Base-by-base conservation (phyloP, 37 sponge, comb jelly and placozoan species). In the Geodia barretti region DNA sequence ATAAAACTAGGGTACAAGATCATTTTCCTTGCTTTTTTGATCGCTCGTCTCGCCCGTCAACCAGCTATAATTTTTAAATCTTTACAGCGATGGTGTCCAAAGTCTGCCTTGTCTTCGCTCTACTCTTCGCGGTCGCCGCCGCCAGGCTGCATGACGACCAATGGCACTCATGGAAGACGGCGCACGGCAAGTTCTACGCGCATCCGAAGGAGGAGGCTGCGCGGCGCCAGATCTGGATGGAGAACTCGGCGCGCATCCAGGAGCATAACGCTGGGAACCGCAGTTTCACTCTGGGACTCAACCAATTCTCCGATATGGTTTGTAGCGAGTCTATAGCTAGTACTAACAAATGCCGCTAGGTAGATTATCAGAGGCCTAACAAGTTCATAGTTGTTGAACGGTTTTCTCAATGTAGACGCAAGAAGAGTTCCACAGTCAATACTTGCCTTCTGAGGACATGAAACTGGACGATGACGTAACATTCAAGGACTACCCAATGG, bases 291-390 rank as follows among this genome's bases (percentile, higher is more conserved):
- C 74, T 94, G 43, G 79, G 34, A 21, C 73, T 92, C 40, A 92
- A 92, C 63, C 64, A 85, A 59, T 88, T 92, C 63, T 89, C 89
- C 67, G 93, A 92, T 41, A 37, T 92, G 82, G 93, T 94, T 66
- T n/a, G n/a, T n/a, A n/a, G n/a, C n/a, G n/a, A n/a, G n/a, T n/a
- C n/a, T n/a, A 54, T 41, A 43, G 58, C 3, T 28, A 32, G 17
- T 20, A n/a, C 8, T 9, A 37, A 25, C 8, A 36, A 8, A 35
- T 37, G 40, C 24, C 30, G 5, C 1, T 5, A 63, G 25, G 25
- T 3, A 2, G 28, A 63, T 63, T 25, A 25, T 3, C 28, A 5
- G 28, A 59, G 25, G 25, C 28, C 2, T 7, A 63, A 25, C 3
- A 63, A 29, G 29, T 9, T 30, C 29, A 2, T 3, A 9, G 4